Base-by-base conservation (phyloP, 2,113 vertebrate species). In the Chionomys nivalis region DNA sequence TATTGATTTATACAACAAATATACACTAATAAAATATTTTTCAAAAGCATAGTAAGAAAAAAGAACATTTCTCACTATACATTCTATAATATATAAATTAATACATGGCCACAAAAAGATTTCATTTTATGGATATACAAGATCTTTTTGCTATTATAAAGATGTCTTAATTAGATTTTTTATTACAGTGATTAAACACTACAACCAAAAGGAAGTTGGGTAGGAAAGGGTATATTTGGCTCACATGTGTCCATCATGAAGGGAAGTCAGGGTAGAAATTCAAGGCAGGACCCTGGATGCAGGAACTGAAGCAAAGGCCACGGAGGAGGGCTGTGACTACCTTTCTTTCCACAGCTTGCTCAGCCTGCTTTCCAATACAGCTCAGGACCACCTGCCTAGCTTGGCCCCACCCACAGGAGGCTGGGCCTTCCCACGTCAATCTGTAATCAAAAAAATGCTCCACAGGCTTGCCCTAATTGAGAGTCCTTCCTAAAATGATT, bases 121-220 rank as follows among this genome's bases (percentile, higher is more conserved):
- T 49, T 89, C 8, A 90, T 87, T 87, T 81, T 75, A 81, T 91
- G 82, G 44, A 86, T 87, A 75, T 91, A 58, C 39, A 58, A 55
- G 5, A 5, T 24, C 3, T 31, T 73, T 96, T 91, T 88, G 24
- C 17, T 94, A 36, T 42, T 68, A 82, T 76, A 88, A 52, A 21
- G 16, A 47, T 52, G 76, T 49, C 76, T 78, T 33, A 78, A 28
- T 78, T 31, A 78, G 47, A 49, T 52, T 78, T 78, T 78, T 52
- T 78, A 78, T 52, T 49, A 33, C 8, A 36, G 31, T 52, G 76
- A 21, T 52, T 33, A 78, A 36, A 52, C 47, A 78, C 47, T 16
- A 21, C 26, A 47, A 21, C 47, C 31, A 49, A 78, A 78, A 52
- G 76, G 14, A 78, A 49, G 31, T 17, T 52, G 76, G 76, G 16